Evolutionary conservation across 2,888 invertebrate genomes (phyloP), one percentile per base, ranked within the genome.

Genomic region (Chorisops tibialis): DNA sequence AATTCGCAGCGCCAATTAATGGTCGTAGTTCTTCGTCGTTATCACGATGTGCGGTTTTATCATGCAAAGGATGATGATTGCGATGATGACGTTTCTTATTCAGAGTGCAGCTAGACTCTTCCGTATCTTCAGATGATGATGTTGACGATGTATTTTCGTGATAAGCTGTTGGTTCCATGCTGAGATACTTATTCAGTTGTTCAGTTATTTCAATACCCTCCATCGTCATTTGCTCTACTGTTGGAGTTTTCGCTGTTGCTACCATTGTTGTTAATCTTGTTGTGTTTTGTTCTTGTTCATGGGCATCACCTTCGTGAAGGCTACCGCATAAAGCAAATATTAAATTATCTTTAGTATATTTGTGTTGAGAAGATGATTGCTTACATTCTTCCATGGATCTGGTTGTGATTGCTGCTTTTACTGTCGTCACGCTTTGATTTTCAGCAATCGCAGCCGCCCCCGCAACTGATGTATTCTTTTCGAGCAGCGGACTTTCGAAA

Each of bases 21-120:
- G 79, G 78, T 62, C 75, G 73, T 52, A 78, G 64, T 54, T 78
- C 78, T 67, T 78, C 78, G 64, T 76, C 77, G 38, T 72, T 74
- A 5, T 71, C 70, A 11, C 52, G 52, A 18, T 45, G 56, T 11
- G 30, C 30, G 16, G 38, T 9, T 14, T 48, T 18, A 1, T 37
- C 59, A 16, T n/a, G 16, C 6, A 19, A 4, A 7, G 72, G 69
- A 63, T 70, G 71, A 45, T 70, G 69, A 7, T 71, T 71, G 24
- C 70, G 72, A 64, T 72, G 75, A 62, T 74, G n/a, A 12, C 21
- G 35, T 22, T 62, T 62, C 43, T 58, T 62, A 4, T 30, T 16
- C 1, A 45, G 37, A 45, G 39, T 48, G 38, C 62, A 51, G 35
- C 45, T 52, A 6, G 61, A 62, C 16, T 64, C 60, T 38, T 67